Percentiles rank a stretch among this genome's conserved stretches.
phyloP scores from a whole-genome alignment of 2,888 invertebrate genomes.

The Elysia crispata region DNA sequence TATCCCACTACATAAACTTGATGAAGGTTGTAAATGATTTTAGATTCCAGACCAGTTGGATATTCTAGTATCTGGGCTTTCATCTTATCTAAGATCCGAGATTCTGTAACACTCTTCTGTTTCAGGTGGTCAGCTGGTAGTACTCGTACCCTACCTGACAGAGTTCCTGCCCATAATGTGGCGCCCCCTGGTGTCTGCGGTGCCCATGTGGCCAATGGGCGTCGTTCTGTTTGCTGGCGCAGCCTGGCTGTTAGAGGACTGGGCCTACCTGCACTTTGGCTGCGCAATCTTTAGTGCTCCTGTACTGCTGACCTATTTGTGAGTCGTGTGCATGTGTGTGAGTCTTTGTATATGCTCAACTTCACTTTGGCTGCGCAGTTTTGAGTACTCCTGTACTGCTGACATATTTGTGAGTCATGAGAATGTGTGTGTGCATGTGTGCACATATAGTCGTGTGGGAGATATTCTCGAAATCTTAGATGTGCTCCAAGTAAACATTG shows the following conservation, averaged over 20 bases:
- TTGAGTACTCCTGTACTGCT: not conserved
- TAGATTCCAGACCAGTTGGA: too few relatives aligned
- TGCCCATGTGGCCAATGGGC: constrained; percentile 22
- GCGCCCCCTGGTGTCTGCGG: not conserved
- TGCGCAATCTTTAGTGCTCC: constrained; percentile 20
- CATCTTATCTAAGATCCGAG: too few relatives aligned
- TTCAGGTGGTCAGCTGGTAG: constrained; percentile 13
- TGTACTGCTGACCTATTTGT: constrained; percentile 26
- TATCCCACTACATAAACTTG: too few relatives aligned
- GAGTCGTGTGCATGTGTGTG: constrained; percentile 1
- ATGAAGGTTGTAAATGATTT: too few relatives aligned
- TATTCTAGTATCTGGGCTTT: too few relatives aligned
- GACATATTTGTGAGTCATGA: constrained; percentile 28
- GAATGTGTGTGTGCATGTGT: too few relatives aligned
- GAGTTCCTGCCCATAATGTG: constrained; percentile 29
- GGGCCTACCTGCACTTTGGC: constrained; percentile 19
- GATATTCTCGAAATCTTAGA: too few relatives aligned
- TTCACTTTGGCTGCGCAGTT: constrained; percentile 13
- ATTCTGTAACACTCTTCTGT: not conserved
- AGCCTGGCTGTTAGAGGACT: constrained; percentile 36
- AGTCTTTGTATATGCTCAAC: too few relatives aligned
- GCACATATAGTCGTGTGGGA: too few relatives aligned
- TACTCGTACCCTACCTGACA: constrained; percentile 10
- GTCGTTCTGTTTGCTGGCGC: constrained; percentile 5
- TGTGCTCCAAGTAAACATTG: too few relatives aligned